Base-by-base conservation (phyloP, 2,797 vertebrate genomes). In the Gephyroberyx darwinii region DNA sequence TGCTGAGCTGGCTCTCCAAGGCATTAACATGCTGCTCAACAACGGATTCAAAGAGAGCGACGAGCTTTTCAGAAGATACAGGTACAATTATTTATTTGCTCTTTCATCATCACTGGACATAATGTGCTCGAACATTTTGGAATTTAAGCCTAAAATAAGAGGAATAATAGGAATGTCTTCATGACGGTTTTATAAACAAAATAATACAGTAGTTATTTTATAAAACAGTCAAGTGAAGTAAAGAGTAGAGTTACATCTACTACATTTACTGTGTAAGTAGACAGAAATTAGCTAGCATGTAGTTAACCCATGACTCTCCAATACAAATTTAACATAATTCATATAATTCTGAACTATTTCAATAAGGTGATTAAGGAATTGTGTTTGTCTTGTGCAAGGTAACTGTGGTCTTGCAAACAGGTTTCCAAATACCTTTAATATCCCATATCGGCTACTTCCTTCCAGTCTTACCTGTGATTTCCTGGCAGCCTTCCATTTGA, bases 21-120 rank as follows among this genome's bases (percentile, higher is more conserved):
- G 97, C 63, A 99, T 98, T 82, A 98, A 98, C 86, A 96, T 99
- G 97, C 95, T 99, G 84, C 96, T 99, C 71, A 99, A 99, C 93
- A 99, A 99, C 91, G 97, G 97, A 71, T 99, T 99, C 87, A 95
- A 94, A 50, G 97, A 98, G 77, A 98, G 97, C 48, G 97, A 99
- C 89, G 96, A 98, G 94, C 97, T 99, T 39, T 99, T 98, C 93
- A 94, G 90, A 92, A 95, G 95, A 95, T 96, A 99, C 96, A 96
- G 96, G 97, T 98, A 66, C 43, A 16, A 77, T 1, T 8, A 10
- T 33, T 7, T 10, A n/a, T 26, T 7, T 14, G 12, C 9, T 60
- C 6, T 26, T 2, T 39, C 1, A 0, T 14, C 22, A 13, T 20
- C 16, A 16, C 12, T 16, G 43, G 14, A 5, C 14, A 30, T 9